A percentile compares a stretch with the other conserved stretches of the same genome.
These are phyloP conservation scores for Anser brachyrhynchus DNA, from an alignment of 2,113 vertebrate genomes.

Conservation along the genomic window DNA sequence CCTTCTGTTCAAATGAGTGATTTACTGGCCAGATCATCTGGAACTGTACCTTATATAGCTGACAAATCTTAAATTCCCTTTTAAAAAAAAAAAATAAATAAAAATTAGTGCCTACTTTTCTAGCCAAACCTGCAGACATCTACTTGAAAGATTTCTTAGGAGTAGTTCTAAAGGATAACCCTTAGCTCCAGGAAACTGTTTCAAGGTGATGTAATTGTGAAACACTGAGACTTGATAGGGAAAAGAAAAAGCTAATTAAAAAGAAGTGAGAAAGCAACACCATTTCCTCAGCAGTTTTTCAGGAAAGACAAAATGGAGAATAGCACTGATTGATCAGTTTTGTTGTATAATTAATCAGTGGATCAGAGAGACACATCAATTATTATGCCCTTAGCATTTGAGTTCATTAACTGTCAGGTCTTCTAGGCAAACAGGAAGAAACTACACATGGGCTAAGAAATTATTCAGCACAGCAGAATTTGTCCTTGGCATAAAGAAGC, in stretches of 20 bases:
- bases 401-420: background rate
- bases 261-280: background rate
- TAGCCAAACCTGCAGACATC: background rate
- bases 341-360: background rate
- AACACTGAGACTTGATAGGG: background rate
- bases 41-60: background rate
- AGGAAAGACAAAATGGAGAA: background rate
- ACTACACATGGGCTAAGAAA: background rate
- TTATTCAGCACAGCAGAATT: background rate
- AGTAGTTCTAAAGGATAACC: constrained; percentile 25
- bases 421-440: background rate
- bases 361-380: background rate
- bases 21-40: background rate
- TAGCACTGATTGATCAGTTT: background rate
- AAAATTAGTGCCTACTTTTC: constrained; percentile 11
- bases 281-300: background rate
- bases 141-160: constrained; percentile 24
- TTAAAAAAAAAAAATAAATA: background rate
- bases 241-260: background rate
- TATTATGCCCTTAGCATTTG: background rate
- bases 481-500: background rate
- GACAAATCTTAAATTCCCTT: constrained; percentile 5
- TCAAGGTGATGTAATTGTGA: constrained; percentile 8
- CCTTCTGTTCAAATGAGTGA: background rate
- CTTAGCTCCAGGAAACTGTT: constrained; percentile 12